Conservation (phyloP, 1,140 invertebrate genomes). For the Cherax destructor region DNA sequence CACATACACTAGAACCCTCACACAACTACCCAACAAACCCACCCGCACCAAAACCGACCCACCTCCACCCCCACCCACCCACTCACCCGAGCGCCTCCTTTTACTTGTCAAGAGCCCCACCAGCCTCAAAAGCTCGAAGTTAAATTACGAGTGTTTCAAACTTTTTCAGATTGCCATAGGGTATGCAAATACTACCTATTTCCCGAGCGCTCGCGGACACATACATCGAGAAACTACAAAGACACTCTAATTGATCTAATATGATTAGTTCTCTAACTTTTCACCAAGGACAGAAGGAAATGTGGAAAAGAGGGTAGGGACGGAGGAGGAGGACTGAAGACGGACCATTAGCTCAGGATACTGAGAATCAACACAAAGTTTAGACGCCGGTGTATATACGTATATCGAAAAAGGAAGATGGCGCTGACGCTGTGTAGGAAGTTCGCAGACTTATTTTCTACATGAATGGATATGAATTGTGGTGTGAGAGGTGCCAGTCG, state of each 20-base stretch:
- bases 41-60: too few species aligned
- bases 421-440: conserved; percentile 20
- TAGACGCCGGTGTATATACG: background rate
- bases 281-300: background rate
- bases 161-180: conserved; percentile 32
- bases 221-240: background rate
- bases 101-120: background rate
- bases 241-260: conserved; percentile 37
- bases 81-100: too few species aligned
- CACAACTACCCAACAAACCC: too few species aligned
- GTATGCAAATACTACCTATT: conserved; percentile 33
- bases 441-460: conserved; percentile 37
- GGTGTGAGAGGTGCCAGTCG: conserved; percentile 11
- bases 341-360: background rate
- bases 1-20: too few species aligned
- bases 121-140: conserved; percentile 24
- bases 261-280: conserved; percentile 45
- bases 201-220: background rate
- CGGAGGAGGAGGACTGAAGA: background rate
- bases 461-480: conserved; percentile 30
- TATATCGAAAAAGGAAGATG: conserved; percentile 13
- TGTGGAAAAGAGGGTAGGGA: background rate
- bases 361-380: background rate
- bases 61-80: too few species aligned
- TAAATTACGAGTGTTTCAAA: conserved; percentile 41